Evolutionary conservation across 2,888 invertebrate species (phyloP), one percentile per base, ranked within the genome.

Genomic region (Spilosoma lubricipeda): DNA sequence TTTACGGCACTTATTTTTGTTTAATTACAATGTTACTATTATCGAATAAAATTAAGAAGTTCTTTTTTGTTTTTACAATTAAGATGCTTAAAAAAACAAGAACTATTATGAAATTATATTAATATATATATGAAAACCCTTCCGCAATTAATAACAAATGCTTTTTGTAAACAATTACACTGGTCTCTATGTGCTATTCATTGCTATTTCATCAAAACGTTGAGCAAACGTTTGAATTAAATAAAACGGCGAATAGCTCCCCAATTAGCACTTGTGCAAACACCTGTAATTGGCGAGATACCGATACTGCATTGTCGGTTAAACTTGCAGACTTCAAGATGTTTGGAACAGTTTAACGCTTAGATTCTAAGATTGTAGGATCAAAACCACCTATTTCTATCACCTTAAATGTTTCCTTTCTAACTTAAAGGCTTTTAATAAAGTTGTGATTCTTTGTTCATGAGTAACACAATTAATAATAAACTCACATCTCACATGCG

Each of bases 201-300:
- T 3, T 48, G 72, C 67, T 39, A 73, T 76, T 81, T 82, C 77
- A 83, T 72, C 75, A 80, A 77, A 84, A 74, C 70, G 65, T 72
- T 78, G 64, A 75, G 36, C 70, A 80, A 83, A 83, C 81, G 74
- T 76, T 80, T 64, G 36, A 77, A 82, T 82, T 77, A 85, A 86
- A 87, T 85, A 86, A 88, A 89, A 85, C 86, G 86, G 75, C 73
- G 78, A 74, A 75, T 81, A 82, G 81, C 83, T 86, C 91, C 89
- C 92, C 92, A 92, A 93, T 93, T 93, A 93, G 90, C 81, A 83
- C 88, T 87, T 87, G 90, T 89, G 83, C 90, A 93, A 94, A 93
- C 90, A 92, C 78, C 88, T 84, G 90, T 92, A 93, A 93, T 93
- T 92, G 93, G 87, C 72, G 80, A 86, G 90, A 88, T 90, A 93